Evolutionary conservation across 2,113 vertebrate species (phyloP), one percentile per base, ranked within the genome.

Genomic region (Thymallus thymallus): DNA sequence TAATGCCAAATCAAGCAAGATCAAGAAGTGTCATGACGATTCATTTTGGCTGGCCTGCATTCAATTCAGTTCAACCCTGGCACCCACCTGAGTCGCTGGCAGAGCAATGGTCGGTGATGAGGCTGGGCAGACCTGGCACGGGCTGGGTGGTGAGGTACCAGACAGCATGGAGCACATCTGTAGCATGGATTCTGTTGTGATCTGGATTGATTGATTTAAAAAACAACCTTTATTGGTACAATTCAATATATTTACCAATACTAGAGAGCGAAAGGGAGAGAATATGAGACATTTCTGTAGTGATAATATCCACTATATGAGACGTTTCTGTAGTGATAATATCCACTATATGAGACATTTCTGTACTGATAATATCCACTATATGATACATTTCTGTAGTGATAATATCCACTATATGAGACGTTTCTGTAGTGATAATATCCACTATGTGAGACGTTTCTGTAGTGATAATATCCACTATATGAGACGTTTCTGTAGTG

Each of bases 81-180:
- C 69, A 51, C 55, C 24, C 88, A 99, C 98, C 97, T 87, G 98
- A 96, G 81, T 97, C 96, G 14, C 95, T 97, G 67, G 94, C 91
- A 45, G 96, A 96, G 30, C 95, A 89, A 0, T 96, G 95, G 79
- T 96, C 95, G 6, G 84, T 92, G n/a, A 97, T 85, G 73, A 96
- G 90, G 56, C 93, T 94, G 4, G 95, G 92, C 55, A 99, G 94
- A 65, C 96, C 97, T 1, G 98, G 97, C 68, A 99, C 94, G 69
- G 96, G 89, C 80, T 98, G 98, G 0, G 96, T 98, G 35, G 96
- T 98, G 41, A 99, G 96, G 89, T 95, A 99, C 98, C 98, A 99
- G 67, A 99, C 98, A 0, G 98, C 98, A 9, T 99, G 98, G 0
- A 99, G 93, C n/a, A 99, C 98, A 12, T 99, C 98, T 29, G 97